Conservation (phyloP, 2,888 invertebrate genomes). For the Scaptomyza caliginosa region DNA sequence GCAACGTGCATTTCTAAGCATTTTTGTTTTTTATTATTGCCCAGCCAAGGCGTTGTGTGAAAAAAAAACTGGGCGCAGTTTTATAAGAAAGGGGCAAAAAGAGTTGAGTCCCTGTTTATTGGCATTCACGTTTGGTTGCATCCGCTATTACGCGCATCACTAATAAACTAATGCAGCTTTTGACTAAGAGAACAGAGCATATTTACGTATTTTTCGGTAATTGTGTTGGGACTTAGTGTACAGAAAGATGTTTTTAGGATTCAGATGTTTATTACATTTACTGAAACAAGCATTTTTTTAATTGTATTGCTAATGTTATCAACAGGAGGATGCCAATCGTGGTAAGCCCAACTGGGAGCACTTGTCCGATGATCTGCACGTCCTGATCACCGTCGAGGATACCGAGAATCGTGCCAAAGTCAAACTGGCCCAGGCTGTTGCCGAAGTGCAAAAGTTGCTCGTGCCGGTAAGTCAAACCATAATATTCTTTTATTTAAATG, state of each 20-base stretch:
- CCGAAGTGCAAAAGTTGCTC: slow-evolving; percentile 98
- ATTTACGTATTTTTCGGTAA: background rate
- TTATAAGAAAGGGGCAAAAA: background rate
- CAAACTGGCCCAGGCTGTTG: slow-evolving; percentile 97
- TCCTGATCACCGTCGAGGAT: slow-evolving; percentile 99
- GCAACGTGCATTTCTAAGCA: slow-evolving; percentile 12
- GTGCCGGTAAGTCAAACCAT: slow-evolving; percentile 91
- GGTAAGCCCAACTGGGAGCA: slow-evolving; percentile 99
- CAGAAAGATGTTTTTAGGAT: too few species aligned
- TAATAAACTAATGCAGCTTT: slow-evolving; percentile 23
- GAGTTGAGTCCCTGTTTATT: slow-evolving; percentile 14
- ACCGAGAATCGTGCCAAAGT: slow-evolving; percentile 98
- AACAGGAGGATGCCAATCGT: slow-evolving; percentile 98
- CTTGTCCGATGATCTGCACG: slow-evolving; percentile 98
- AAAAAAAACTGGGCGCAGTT: background rate
- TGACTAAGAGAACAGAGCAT: slow-evolving; percentile 1
- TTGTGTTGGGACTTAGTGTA: too few species aligned
- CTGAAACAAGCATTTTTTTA: too few species aligned
- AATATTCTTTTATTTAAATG: background rate
- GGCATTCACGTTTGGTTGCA: background rate
- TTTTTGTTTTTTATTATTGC: slow-evolving; percentile 10
- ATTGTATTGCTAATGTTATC: background rate
- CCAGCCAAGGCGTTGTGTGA: background rate
- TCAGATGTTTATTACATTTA: too few species aligned
- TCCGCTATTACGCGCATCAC: slow-evolving; percentile 13